These are phyloP conservation scores for Drosophila littoralis DNA, from an alignment of 1,140 invertebrate genomes.

Conservation along the genomic window DNA sequence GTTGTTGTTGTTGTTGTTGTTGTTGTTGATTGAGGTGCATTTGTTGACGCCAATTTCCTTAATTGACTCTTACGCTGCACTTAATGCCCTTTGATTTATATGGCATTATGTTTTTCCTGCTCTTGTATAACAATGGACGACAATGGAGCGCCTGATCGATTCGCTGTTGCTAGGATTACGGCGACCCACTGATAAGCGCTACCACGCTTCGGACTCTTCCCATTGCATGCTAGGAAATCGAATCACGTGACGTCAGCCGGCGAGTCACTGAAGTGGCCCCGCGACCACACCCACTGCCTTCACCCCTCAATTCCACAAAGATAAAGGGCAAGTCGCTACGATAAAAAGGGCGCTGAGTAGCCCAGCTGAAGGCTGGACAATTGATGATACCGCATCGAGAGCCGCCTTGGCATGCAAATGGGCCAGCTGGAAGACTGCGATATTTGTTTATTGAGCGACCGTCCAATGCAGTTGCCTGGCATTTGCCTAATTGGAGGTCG, in stretches of 20 bases:
- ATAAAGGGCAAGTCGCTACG: not conserved
- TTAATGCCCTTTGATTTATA: constrained; percentile 47
- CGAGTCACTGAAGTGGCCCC: too few relatives aligned
- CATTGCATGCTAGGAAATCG: constrained; percentile 28
- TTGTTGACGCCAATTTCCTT: constrained; percentile 34
- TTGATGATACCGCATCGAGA: constrained; percentile 28
- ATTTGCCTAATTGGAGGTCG: constrained; percentile 54
- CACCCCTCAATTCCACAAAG: not conserved
- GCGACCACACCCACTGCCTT: too few relatives aligned
- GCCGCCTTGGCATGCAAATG: constrained; percentile 58
- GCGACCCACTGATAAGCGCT: constrained; percentile 37
- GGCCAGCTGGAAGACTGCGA: constrained; percentile 42
- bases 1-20: constrained; percentile 18
- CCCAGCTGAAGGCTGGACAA: constrained; percentile 37
- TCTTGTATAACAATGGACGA: constrained; percentile 43
- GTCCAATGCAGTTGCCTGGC: constrained; percentile 45
- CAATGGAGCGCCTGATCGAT: constrained; percentile 28
- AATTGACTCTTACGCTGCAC: constrained; percentile 40
- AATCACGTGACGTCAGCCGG: constrained; percentile 7
- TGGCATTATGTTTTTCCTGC: constrained; percentile 33
- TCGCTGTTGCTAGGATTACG: constrained; percentile 29
- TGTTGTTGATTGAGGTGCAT: constrained; percentile 37
- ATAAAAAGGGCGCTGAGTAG: constrained; percentile 28
- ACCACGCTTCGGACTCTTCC: constrained; percentile 22
- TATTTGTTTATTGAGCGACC: constrained; percentile 72